phyloP scores from a whole-genome alignment of 2,888 invertebrate species.

The Anthrax anthrax region DNA sequence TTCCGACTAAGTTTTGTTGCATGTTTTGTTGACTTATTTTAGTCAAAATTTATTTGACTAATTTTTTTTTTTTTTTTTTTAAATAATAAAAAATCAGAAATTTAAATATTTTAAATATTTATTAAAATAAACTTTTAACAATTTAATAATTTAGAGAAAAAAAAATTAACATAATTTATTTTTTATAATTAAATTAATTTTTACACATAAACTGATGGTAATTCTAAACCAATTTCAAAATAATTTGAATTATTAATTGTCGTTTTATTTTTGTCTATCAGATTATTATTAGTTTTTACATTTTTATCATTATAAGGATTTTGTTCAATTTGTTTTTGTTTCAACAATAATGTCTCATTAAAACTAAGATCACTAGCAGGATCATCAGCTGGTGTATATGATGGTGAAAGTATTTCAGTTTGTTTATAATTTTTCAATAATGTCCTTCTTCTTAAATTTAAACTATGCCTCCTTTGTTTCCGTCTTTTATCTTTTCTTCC shows the following conservation, averaged over 20 bases:
- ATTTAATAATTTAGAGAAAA: no score
- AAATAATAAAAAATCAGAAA: no score
- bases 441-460: conserved; percentile 26
- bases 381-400: conserved; percentile 31
- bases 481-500: conserved; percentile 25
- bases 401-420: conserved; percentile 23
- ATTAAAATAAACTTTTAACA: no score
- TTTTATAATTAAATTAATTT: no score
- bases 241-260: conserved; percentile 23
- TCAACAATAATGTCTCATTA: conserved; percentile 7
- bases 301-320: neutral
- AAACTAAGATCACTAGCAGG: conserved; percentile 32
- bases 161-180: no score
- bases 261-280: conserved; percentile 6
- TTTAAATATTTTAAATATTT: no score
- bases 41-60: no score
- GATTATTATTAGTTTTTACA: neutral
- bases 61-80: no score
- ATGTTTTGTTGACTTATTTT: no score
- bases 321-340: no score
- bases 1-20: no score
- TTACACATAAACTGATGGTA: conserved; percentile 29
- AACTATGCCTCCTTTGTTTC: conserved; percentile 23
- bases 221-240: conserved; percentile 29
- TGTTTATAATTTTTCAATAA: conserved; percentile 20